Evolutionary conservation across 2,888 invertebrate species (phyloP).

Genomic region (Flabesymbios commensalis): DNA sequence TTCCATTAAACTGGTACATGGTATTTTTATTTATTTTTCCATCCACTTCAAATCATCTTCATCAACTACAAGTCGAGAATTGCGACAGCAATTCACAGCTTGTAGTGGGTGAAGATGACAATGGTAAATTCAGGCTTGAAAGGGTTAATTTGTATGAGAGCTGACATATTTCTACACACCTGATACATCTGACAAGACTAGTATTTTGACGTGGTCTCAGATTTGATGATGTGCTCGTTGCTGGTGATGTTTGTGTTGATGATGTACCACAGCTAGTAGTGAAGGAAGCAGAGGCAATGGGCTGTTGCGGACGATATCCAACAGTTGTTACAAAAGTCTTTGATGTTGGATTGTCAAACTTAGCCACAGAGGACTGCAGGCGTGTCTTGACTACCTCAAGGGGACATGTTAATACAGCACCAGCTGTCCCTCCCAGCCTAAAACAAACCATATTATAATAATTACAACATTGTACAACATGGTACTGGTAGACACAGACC

Average conservation of each 20-base stretch:
- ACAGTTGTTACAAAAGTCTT: neutral
- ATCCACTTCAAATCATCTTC: no score
- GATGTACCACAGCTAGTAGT: neutral
- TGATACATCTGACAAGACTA: neutral
- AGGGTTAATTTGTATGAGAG: no score
- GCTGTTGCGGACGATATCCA: neutral
- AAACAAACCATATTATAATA: neutral
- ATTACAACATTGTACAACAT: no score
- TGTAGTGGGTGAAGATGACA: no score
- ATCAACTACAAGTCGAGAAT: no score
- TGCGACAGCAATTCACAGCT: no score
- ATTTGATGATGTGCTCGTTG: neutral
- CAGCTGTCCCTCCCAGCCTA: constrained; percentile 94
- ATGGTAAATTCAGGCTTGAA: no score
- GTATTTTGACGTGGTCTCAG: neutral
- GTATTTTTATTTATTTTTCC: no score
- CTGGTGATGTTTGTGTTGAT: neutral
- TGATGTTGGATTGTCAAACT: neutral
- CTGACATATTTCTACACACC: no score
- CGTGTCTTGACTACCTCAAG: constrained; percentile 97
- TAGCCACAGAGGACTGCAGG: constrained; percentile 79
- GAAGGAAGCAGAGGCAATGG: neutral
- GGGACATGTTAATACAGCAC: constrained; percentile 96
- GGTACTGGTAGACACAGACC: no score
- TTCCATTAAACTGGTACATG: no score